phyloP scores from a whole-genome alignment of 92 coral and sea anemone species.

The Galaxea fascicularis region DNA sequence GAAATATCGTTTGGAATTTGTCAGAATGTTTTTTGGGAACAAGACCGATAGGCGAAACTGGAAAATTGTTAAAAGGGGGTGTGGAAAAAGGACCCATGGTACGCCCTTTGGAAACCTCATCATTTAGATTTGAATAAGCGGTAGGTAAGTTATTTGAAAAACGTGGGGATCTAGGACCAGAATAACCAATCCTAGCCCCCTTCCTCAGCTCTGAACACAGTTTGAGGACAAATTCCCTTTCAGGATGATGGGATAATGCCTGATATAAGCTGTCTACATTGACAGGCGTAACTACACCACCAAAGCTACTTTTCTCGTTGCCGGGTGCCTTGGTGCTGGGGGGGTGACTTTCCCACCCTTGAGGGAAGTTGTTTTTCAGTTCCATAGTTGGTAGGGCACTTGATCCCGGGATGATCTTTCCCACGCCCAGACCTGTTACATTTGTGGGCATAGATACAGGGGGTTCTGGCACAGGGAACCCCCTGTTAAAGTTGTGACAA shows the following conservation, averaged over 20 bases:
- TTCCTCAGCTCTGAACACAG: no score
- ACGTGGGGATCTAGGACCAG: slow-evolving; percentile 24
- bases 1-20: no score
- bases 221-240: no score
- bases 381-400: slow-evolving; percentile 1
- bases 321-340: slow-evolving; percentile 25
- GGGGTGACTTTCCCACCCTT: slow-evolving; percentile 18
- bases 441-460: no score
- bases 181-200: no score
- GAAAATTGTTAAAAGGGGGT: slow-evolving; percentile 27
- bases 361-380: slow-evolving; percentile 11
- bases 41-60: no score
- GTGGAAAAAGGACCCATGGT: slow-evolving; percentile 4
- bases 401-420: slow-evolving; percentile 24
- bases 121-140: no score
- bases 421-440: no score
- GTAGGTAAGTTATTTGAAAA: no score
- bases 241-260: slow-evolving; percentile 44
- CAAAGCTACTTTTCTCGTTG: no score
- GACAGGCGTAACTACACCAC: no score
- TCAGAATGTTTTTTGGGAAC: slow-evolving; percentile 58
- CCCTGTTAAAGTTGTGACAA: slow-evolving; percentile 20
- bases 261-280: slow-evolving; percentile 1
- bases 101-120: no score
- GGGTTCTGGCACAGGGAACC: slow-evolving; percentile 5